These are phyloP conservation scores for Propithecus coquereli DNA, from an alignment of 2,113 vertebrate genomes.

Conservation along the genomic window DNA sequence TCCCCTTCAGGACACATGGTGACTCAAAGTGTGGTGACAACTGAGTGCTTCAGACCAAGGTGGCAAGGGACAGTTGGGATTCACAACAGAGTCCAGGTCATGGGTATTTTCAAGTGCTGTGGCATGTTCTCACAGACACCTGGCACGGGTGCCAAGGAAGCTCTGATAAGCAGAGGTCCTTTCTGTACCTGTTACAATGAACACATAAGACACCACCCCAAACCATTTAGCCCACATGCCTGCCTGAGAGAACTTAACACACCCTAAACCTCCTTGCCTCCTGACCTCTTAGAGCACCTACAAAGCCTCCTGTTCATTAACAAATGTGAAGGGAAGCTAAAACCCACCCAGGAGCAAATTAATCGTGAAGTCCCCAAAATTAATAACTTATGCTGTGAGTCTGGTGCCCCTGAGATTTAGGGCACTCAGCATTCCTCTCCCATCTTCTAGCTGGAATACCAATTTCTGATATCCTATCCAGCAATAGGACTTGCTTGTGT, in stretches of 20 bases:
- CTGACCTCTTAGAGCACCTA: background rate
- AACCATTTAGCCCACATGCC: background rate
- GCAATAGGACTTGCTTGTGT: background rate
- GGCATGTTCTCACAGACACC: background rate
- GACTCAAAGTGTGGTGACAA: background rate
- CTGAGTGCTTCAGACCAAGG: background rate
- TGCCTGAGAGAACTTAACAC: rapidly evolving
- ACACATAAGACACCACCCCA: background rate
- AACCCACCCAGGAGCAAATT: background rate
- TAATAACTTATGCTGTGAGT: background rate
- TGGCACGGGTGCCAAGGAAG: background rate
- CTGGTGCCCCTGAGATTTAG: background rate
- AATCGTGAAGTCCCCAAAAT: background rate
- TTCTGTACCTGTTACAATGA: background rate
- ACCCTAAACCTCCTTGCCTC: background rate
- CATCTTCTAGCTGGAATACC: background rate
- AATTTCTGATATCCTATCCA: background rate
- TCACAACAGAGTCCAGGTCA: rapidly evolving
- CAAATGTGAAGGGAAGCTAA: background rate
- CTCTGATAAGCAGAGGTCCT: background rate
- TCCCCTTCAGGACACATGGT: background rate
- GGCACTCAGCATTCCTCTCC: background rate
- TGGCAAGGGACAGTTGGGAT: background rate
- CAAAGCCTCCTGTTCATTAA: background rate
- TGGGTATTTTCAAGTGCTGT: rapidly evolving